Conservation (phyloP, 1,140 invertebrate genomes). For the Trichogramma pretiosum region DNA sequence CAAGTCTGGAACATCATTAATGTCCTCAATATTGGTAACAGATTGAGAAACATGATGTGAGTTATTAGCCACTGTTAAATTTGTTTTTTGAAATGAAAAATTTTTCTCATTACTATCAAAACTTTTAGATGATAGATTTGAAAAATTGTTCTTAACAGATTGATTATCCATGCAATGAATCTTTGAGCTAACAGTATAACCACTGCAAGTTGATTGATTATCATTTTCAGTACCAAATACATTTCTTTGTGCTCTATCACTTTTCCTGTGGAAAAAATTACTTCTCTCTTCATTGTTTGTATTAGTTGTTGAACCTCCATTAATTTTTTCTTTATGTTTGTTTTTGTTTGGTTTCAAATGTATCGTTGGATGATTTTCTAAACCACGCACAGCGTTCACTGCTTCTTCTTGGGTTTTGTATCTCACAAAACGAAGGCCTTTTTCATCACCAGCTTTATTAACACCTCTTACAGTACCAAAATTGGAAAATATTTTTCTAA, state of each 20-base stretch:
- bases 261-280: background rate
- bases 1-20: slow-evolving; percentile 6
- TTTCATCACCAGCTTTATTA: slow-evolving; percentile 16
- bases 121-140: background rate
- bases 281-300: background rate
- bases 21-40: background rate
- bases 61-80: background rate
- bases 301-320: background rate
- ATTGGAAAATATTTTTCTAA: slow-evolving; percentile 18
- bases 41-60: background rate
- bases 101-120: background rate
- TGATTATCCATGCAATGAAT: background rate
- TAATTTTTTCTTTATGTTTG: slow-evolving; percentile 10
- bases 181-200: too few species aligned
- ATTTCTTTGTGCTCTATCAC: background rate
- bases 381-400: slow-evolving; percentile 13
- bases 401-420: slow-evolving; percentile 16
- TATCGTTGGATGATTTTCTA: slow-evolving; percentile 16
- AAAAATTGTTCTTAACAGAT: background rate
- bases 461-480: slow-evolving; percentile 18
- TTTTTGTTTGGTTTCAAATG: slow-evolving; percentile 9
- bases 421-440: slow-evolving; percentile 23
- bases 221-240: background rate
- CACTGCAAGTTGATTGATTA: background rate
- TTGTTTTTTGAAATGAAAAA: background rate